Evolutionary conservation across 2,113 vertebrate species (phyloP).

Genomic region (Heteronetta atricapilla): DNA sequence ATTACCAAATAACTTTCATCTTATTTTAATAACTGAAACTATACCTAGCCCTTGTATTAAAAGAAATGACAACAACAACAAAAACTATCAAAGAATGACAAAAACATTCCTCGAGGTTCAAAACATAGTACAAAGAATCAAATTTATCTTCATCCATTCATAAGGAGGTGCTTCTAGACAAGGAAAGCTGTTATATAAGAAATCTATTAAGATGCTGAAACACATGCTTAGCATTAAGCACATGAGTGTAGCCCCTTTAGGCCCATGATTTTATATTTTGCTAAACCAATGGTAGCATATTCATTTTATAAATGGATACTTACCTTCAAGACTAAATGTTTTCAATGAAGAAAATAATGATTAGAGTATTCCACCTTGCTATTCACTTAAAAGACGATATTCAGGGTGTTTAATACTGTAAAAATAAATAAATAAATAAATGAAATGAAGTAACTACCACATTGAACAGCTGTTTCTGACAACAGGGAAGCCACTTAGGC

Average conservation of each 20-base stretch:
- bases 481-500: neutral
- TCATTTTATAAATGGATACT: neutral
- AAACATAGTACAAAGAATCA: neutral
- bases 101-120: neutral
- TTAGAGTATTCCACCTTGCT: neutral
- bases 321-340: neutral
- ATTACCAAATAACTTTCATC: neutral
- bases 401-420: neutral
- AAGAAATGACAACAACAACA: neutral
- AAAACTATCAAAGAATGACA: neutral
- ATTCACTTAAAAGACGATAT: neutral
- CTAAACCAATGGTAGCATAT: neutral
- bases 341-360: neutral
- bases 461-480: constrained; percentile 8
- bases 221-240: neutral
- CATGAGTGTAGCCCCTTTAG: neutral
- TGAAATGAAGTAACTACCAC: neutral
- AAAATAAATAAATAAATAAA: too few relatives aligned
- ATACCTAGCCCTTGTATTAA: neutral
- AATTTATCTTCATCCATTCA: neutral
- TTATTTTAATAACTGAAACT: neutral
- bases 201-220: neutral
- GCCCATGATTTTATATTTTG: neutral
- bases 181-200: neutral
- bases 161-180: neutral